phyloP scores from a whole-genome alignment of 2,888 invertebrate species.

The Aethes cnicana region DNA sequence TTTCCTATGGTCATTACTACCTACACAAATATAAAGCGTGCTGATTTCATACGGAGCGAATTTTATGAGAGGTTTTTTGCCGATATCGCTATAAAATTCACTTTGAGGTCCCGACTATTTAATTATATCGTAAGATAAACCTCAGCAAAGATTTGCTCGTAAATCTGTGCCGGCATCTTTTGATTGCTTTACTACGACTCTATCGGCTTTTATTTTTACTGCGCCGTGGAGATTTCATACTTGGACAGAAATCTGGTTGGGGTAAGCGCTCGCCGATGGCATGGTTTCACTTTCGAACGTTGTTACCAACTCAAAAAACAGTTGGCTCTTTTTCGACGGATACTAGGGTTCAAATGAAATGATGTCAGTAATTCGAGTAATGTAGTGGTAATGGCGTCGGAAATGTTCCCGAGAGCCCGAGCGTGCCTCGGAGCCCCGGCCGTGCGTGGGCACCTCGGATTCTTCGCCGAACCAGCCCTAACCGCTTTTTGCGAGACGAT shows the following conservation, averaged over 20 bases:
- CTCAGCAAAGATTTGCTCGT: conserved; percentile 14
- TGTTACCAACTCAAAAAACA: no score
- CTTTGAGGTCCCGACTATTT: conserved; percentile 16
- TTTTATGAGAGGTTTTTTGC: conserved; percentile 8
- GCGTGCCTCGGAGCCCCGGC: conserved; percentile 26
- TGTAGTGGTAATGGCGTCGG: background rate
- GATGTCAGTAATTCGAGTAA: no score
- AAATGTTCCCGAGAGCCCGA: background rate
- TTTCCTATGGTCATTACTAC: conserved; percentile 29
- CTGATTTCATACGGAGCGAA: conserved; percentile 27
- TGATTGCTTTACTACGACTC: conserved; percentile 19
- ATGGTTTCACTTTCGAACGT: no score
- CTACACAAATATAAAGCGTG: conserved; percentile 29
- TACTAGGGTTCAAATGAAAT: no score
- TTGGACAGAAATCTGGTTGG: background rate
- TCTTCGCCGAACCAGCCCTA: conserved; percentile 67
- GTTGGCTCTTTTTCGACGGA: no score
- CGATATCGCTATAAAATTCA: conserved; percentile 12
- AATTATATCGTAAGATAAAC: conserved; percentile 15
- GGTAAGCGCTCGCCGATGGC: no score
- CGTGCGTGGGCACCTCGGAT: conserved; percentile 47
- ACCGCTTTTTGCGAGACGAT: conserved; percentile 65
- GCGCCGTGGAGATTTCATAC: background rate
- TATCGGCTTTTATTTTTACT: conserved; percentile 7
- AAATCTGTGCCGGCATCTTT: conserved; percentile 1